phyloP scores from a whole-genome alignment of 1,140 invertebrate species.

The Drosophila bocki region DNA sequence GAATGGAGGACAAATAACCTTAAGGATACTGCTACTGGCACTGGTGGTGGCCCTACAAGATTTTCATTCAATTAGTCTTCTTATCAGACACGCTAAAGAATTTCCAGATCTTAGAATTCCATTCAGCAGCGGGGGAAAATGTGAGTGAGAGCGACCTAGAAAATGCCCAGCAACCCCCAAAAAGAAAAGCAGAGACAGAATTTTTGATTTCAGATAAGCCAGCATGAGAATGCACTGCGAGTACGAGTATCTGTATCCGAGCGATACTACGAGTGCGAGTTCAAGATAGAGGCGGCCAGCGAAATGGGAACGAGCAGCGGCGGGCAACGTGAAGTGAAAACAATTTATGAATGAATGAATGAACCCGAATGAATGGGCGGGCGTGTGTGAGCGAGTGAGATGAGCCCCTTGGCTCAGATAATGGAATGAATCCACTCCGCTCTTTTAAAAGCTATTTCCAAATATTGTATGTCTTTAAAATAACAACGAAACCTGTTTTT shows the following conservation, averaged over 20 bases:
- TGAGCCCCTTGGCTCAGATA: conserved; percentile 62
- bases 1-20: neutral
- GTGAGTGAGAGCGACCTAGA: conserved; percentile 34
- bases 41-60: conserved; percentile 2
- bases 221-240: conserved; percentile 40
- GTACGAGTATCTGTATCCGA: conserved; percentile 49
- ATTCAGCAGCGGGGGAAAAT: conserved; percentile 3
- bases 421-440: conserved; percentile 53
- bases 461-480: conserved; percentile 45
- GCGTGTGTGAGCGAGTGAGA: conserved; percentile 45
- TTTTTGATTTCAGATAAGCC: conserved; percentile 60
- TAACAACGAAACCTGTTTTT: conserved; percentile 71
- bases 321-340: conserved; percentile 46
- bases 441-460: conserved; percentile 26
- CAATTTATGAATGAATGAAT: conserved; percentile 65
- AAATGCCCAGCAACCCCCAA: conserved; percentile 40
- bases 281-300: conserved; percentile 54
- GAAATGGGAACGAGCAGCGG: conserved; percentile 45
- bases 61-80: conserved; percentile 40
- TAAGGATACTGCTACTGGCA: neutral
- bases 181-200: conserved; percentile 7
- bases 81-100: conserved; percentile 45
- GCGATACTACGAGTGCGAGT: conserved; percentile 48
- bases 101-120: conserved; percentile 39
- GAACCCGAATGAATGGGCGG: conserved; percentile 44